Evolutionary conservation across 2,797 vertebrate genomes (phyloP), one percentile per base, ranked within the genome.

Genomic region (Acanthurus lineatus): DNA sequence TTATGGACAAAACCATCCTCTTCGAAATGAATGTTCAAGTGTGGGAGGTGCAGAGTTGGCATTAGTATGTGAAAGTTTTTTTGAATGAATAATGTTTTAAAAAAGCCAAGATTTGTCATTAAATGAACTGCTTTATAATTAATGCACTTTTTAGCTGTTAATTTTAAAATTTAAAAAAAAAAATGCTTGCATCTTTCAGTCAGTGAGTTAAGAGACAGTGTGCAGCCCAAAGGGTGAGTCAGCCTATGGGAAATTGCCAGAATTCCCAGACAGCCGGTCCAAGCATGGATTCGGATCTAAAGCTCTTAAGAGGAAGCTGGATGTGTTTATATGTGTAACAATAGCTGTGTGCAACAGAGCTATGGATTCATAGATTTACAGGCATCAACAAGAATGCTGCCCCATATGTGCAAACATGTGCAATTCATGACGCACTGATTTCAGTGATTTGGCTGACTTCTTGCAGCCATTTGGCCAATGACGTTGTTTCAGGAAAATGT

Each of bases 161-260:
- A n/a, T 32, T 32, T 22, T 42, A n/a, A 61, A 68, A 63, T 66
- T 3, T 35, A 78, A 65, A 35, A 63, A 49, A 51, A 52, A 7
- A 35, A 35, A 35, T 35, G 32, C 32, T 35, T 73, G 52, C 35
- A 9, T 48, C 17, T 15, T 49, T 71, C 25, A 56, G 19, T 47
- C 57, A 54, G 20, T 45, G 44, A 62, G 47, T 14, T 76, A 42
- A 47, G 64, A 70, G 48, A 49, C 63, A 53, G 51, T 49, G 25
- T 63, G 45, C 42, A 54, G 58, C 45, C 62, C 61, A 83, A 81
- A 69, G 32, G 35, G 49, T 78, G 69, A 86, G 71, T 84, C 76
- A 79, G 68, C 14, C 57, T 47, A 60, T 67, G 52, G 73, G 69
- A 79, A 78, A 45, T 75, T 76, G 54, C 45, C 61, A 72, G 51